phyloP scores from a whole-genome alignment of 2,797 vertebrate genomes.

The Gymnothorax javanicus region DNA sequence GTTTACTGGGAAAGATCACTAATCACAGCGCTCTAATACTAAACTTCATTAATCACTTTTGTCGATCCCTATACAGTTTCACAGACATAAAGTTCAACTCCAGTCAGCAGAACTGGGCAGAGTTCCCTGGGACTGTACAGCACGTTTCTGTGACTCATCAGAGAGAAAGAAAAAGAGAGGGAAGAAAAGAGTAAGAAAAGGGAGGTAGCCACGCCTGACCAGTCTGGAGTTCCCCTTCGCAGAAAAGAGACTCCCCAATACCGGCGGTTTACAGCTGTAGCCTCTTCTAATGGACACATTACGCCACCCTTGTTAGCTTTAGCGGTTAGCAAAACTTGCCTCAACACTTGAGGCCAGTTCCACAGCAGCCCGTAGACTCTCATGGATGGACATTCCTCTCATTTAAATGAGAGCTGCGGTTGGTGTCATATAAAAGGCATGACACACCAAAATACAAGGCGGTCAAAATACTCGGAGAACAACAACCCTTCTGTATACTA shows the following conservation, averaged over 20 bases:
- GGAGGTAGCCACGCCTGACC: slow-evolving; percentile 27
- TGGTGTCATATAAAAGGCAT: neutral
- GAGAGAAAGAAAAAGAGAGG: slow-evolving; percentile 29
- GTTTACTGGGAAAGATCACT: neutral
- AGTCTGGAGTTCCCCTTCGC: slow-evolving; percentile 58
- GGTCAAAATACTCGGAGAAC: neutral
- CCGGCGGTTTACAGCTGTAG: slow-evolving; percentile 41
- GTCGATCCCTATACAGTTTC: slow-evolving; percentile 60
- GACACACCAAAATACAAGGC: neutral
- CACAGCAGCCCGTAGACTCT: neutral
- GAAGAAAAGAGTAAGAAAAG: slow-evolving; percentile 20
- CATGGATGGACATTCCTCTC: neutral
- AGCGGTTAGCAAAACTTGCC: neutral
- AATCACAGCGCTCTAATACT: slow-evolving; percentile 11
- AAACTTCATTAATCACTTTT: slow-evolving; percentile 56
- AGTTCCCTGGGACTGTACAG: slow-evolving; percentile 43
- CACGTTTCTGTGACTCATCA: slow-evolving; percentile 78
- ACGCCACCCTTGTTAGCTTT: too few relatives aligned
- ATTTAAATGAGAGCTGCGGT: neutral
- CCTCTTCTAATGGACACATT: neutral
- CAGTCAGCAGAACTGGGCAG: slow-evolving; percentile 44
- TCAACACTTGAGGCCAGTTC: neutral
- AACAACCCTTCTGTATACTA: neutral
- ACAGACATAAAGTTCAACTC: slow-evolving; percentile 43
- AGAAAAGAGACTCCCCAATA: slow-evolving; percentile 44